Conservation (phyloP, 2,113 vertebrate genomes). For the Electrona antarctica region DNA sequence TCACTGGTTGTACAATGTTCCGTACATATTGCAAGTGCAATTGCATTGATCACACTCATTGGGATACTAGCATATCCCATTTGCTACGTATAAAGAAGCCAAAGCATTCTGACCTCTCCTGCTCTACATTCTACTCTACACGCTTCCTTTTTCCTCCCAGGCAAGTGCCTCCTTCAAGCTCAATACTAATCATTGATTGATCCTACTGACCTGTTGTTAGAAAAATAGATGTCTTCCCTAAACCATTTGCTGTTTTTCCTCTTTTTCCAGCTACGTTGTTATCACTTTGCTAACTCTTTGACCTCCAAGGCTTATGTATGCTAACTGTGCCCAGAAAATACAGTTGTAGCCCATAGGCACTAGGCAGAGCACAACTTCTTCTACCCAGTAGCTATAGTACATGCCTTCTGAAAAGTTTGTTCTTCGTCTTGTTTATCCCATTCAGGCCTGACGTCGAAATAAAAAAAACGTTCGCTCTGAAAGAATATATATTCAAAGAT, state of each 20-base stretch:
- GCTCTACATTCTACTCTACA: slow-evolving; percentile 10
- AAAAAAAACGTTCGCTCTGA: no score
- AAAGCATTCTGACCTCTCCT: slow-evolving; percentile 30
- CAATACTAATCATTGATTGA: slow-evolving; percentile 51
- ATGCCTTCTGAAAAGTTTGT: neutral
- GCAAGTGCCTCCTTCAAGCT: slow-evolving; percentile 43
- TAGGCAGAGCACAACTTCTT: neutral
- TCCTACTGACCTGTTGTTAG: slow-evolving; percentile 56
- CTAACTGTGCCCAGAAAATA: neutral
- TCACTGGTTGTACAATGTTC: neutral
- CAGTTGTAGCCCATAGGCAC: neutral
- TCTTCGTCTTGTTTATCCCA: slow-evolving; percentile 13
- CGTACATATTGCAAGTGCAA: neutral
- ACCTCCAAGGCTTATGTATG: slow-evolving; percentile 38
- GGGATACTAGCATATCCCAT: neutral
- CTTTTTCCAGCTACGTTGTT: slow-evolving; percentile 51
- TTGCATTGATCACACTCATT: neutral
- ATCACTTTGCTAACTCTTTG: slow-evolving; percentile 62
- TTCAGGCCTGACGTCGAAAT: slow-evolving; percentile 11
- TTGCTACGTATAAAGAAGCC: slow-evolving; percentile 21
- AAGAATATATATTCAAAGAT: no score
- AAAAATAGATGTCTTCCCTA: slow-evolving; percentile 53
- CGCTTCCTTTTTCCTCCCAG: slow-evolving; percentile 12
- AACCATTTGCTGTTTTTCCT: slow-evolving; percentile 55
- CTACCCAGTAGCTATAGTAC: neutral